Conservation (phyloP, 2,113 vertebrate species). For the Panthera leo region DNA sequence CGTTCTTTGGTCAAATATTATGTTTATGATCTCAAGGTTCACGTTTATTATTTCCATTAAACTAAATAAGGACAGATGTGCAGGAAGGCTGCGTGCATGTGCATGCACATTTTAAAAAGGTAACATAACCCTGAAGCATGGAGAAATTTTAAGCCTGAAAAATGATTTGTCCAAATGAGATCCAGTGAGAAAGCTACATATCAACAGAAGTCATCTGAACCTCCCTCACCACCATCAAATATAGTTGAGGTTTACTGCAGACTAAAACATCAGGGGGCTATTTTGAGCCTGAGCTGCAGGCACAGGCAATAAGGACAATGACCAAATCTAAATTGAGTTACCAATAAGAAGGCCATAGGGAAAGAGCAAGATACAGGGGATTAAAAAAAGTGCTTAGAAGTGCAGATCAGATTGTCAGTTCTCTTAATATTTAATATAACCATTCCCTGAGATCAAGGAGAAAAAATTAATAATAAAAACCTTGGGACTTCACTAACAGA, state of each 20-base stretch:
- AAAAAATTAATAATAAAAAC: constrained; percentile 20
- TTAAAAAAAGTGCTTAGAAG: neutral
- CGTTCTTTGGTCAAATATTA: constrained; percentile 54
- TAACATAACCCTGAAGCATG: constrained; percentile 46
- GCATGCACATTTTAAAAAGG: constrained; percentile 16
- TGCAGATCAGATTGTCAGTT: neutral
- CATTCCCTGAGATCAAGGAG: neutral
- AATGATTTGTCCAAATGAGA: constrained; percentile 45
- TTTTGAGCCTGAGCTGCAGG: neutral
- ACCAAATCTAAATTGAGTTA: constrained; percentile 58
- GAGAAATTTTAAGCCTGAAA: constrained; percentile 57
- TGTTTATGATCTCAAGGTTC: constrained; percentile 65
- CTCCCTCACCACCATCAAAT: neutral
- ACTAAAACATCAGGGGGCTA: neutral
- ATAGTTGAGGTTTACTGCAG: neutral
- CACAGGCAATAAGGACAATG: neutral
- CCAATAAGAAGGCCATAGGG: neutral
- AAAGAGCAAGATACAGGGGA: neutral
- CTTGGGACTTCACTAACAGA: constrained; percentile 2
- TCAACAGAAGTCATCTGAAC: constrained; percentile 37
- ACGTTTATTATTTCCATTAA: constrained; percentile 71
- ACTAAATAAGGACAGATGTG: constrained; percentile 60
- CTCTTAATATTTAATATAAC: constrained; percentile 43
- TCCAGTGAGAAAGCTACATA: constrained; percentile 2
- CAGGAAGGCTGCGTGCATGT: neutral